Base-by-base conservation (phyloP, 1,140 invertebrate genomes). In the Augochlora pura region DNA sequence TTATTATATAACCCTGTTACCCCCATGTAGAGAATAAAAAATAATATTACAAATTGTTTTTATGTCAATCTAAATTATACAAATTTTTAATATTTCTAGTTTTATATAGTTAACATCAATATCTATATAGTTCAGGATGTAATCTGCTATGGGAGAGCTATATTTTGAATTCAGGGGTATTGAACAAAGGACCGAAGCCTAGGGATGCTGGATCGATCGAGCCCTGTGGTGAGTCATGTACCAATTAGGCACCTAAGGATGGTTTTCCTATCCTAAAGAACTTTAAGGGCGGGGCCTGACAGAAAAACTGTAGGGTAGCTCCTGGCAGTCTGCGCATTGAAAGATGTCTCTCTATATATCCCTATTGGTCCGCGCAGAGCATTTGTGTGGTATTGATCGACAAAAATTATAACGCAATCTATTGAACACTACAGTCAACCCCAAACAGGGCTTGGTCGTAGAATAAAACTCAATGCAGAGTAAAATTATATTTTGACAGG, bases 341-440 rank as follows among this genome's bases (percentile, higher is more conserved):
- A 81, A 82, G 87, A 86, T 90, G 81, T 83, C 83, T 88, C 80
- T 89, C 85, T 79, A 72, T 62, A 69, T 84, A 82, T 87, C 79
- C 83, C 80, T 89, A 92, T 91, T 89, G 90, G 91, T 90, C 89
- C 89, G 88, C 83, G 85, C 78, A 78, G 72, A 80, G 39, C 83
- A 89, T 89, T 92, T 92, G 91, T 92, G 83, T 90, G 87, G 91
- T 93, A 93, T 93, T 93, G 92, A 93, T 93, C 91, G 90, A 83
- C 85, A 88, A 91, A 92, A 92, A 88, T 91, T 91, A 91, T 90
- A 89, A 90, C 75, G 67, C 88, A 91, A 89, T 89, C 87, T 80
- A 87, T 86, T 87, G 86, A 88, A 85, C 75, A 52, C 73, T 65
- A 76, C 66, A 68, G 65, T 69, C 79, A 74, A 52, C 32, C 66